Conservation (phyloP, 2,113 vertebrate genomes). For the Saguinus imperator region DNA sequence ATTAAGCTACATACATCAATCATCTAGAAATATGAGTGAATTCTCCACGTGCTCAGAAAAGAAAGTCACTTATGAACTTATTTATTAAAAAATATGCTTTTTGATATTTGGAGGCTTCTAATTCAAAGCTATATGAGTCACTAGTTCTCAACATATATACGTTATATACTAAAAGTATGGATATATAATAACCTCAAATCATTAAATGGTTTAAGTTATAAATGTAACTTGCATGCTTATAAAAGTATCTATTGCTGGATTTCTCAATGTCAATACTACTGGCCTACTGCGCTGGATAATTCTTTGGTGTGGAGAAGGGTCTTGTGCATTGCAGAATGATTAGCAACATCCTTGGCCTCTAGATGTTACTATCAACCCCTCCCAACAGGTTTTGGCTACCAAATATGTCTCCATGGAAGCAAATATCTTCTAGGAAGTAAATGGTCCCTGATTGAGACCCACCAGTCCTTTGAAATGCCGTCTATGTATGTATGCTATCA, state of each 20-base stretch:
- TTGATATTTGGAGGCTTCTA: background rate
- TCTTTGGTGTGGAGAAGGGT: background rate
- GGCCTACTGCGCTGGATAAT: background rate
- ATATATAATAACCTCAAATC: background rate
- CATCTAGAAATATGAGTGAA: background rate
- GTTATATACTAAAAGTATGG: background rate
- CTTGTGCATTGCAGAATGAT: background rate
- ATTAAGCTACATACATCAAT: background rate
- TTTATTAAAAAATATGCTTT: background rate
- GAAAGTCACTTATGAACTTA: background rate
- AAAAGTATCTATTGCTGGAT: background rate
- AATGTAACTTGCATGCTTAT: background rate
- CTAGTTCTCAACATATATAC: background rate
- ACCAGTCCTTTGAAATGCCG: fast-evolving
- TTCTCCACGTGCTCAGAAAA: background rate
- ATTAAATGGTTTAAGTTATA: background rate
- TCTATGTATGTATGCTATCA: background rate
- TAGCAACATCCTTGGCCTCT: background rate
- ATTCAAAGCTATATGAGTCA: background rate
- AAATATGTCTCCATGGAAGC: background rate
- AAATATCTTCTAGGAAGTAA: background rate
- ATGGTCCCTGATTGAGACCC: fast-evolving
- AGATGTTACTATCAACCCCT: background rate
- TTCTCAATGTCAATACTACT: background rate
- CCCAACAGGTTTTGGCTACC: background rate